These are phyloP conservation scores for Cryptocephalus primarius DNA, from an alignment of 2,888 invertebrate species.

Conservation along the genomic window DNA sequence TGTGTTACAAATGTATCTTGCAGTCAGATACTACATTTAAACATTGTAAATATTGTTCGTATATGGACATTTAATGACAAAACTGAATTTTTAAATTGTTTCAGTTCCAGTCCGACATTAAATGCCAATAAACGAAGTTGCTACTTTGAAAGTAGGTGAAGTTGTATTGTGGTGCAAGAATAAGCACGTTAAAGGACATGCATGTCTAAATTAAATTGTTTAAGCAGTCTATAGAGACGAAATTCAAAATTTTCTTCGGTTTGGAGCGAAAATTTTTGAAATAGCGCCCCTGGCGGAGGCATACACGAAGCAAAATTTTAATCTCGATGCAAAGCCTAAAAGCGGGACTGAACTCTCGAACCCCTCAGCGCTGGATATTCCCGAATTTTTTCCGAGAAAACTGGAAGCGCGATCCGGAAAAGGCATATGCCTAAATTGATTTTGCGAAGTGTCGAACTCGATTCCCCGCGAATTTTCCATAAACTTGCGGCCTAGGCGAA, in stretches of 20 bases:
- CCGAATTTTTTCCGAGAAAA: slow-evolving; percentile 28
- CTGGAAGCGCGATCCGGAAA: neutral
- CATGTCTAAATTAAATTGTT: no score
- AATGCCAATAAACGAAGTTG: no score
- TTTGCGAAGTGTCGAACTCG: slow-evolving; percentile 14
- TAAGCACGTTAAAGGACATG: no score
- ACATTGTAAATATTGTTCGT: no score
- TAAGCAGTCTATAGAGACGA: no score
- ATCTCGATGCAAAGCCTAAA: slow-evolving; percentile 20
- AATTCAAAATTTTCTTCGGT: neutral
- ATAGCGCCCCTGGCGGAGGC: slow-evolving; percentile 29
- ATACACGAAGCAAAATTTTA: slow-evolving; percentile 22
- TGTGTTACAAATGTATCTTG: no score
- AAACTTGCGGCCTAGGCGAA: slow-evolving; percentile 19
- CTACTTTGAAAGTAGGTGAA: no score
- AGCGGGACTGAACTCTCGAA: slow-evolving; percentile 50
- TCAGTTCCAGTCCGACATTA: no score
- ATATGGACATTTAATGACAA: no score
- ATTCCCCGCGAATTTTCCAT: slow-evolving; percentile 12
- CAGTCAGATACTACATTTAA: no score
- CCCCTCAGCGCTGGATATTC: slow-evolving; percentile 45
- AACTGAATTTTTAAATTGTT: no score
- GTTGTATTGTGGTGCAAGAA: no score
- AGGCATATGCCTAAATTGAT: slow-evolving; percentile 2
- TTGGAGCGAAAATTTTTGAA: slow-evolving; percentile 13